phyloP scores from a whole-genome alignment of 2,113 vertebrate genomes.

The Struthidea cinerea region DNA sequence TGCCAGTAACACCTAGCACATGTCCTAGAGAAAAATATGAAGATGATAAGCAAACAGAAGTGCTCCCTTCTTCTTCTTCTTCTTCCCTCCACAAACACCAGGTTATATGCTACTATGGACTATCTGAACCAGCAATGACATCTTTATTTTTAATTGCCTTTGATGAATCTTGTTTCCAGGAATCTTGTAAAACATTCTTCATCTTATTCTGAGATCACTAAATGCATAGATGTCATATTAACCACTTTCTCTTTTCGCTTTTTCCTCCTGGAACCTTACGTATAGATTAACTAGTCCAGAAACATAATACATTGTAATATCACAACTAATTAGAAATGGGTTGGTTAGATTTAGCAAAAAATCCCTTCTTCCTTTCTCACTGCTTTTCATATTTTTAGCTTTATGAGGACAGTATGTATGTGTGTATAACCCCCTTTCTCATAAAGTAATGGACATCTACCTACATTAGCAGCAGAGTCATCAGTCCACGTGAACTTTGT shows the following conservation, averaged over 20 bases:
- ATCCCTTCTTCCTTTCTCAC: not conserved
- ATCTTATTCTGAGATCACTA: not conserved
- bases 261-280: not conserved
- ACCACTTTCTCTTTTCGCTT: fast-evolving
- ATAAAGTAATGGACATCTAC: not conserved
- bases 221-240: not conserved
- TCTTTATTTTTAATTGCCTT: not conserved
- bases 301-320: not conserved
- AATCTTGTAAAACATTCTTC: not conserved
- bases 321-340: not conserved
- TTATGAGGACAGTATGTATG: not conserved
- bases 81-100: not conserved
- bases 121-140: not conserved
- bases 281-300: not conserved
- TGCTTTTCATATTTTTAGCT: not conserved
- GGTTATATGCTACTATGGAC: not conserved
- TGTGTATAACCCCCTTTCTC: not conserved
- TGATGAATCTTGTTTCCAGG: not conserved
- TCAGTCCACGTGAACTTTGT: not conserved
- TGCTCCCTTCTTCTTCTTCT: not conserved
- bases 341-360: not conserved
- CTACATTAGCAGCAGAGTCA: not conserved
- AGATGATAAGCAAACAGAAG: not conserved
- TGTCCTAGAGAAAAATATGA: not conserved
- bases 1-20: not conserved